Percentiles rank a stretch among this genome's conserved stretches.
phyloP scores from a whole-genome alignment of 2,797 vertebrate species.

The Chelmon rostratus region DNA sequence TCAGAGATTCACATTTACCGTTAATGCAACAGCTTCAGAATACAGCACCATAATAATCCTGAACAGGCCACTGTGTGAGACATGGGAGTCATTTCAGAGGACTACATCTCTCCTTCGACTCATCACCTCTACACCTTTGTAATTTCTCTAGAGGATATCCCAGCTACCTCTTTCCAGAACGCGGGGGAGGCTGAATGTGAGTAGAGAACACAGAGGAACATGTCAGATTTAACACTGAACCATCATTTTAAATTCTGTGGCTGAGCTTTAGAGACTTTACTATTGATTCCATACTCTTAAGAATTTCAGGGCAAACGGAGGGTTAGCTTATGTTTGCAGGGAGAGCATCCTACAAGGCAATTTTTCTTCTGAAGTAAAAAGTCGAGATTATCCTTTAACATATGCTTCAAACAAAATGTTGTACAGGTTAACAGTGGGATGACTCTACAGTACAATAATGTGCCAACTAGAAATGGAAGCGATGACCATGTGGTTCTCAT shows the following conservation, averaged over 20 bases:
- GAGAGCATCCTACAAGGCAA: slow-evolving; percentile 20
- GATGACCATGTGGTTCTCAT: slow-evolving; percentile 39
- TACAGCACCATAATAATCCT: slow-evolving; percentile 51
- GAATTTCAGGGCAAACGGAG: slow-evolving; percentile 6
- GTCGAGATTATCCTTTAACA: slow-evolving; percentile 9
- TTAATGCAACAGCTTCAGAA: slow-evolving; percentile 40
- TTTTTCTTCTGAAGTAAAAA: slow-evolving; percentile 17
- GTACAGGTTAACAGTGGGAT: slow-evolving; percentile 64
- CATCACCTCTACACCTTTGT: neutral
- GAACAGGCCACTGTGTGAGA: slow-evolving; percentile 50
- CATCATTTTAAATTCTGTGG: slow-evolving; percentile 20
- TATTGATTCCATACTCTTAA: neutral
- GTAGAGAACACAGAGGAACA: neutral
- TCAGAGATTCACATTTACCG: slow-evolving; percentile 51
- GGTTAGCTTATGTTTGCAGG: slow-evolving; percentile 39
- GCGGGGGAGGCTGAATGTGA: neutral
- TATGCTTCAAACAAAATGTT: slow-evolving; percentile 35
- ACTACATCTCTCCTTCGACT: neutral
- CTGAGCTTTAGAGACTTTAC: neutral
- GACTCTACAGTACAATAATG: slow-evolving; percentile 67
- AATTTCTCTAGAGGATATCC: neutral
- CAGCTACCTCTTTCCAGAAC: neutral
- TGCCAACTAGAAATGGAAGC: slow-evolving; percentile 51
- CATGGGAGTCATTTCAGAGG: slow-evolving; percentile 30
- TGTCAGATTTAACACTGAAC: slow-evolving; percentile 15